phyloP scores from a whole-genome alignment of 2,113 vertebrate genomes.

The Neopipo cinnamomea region DNA sequence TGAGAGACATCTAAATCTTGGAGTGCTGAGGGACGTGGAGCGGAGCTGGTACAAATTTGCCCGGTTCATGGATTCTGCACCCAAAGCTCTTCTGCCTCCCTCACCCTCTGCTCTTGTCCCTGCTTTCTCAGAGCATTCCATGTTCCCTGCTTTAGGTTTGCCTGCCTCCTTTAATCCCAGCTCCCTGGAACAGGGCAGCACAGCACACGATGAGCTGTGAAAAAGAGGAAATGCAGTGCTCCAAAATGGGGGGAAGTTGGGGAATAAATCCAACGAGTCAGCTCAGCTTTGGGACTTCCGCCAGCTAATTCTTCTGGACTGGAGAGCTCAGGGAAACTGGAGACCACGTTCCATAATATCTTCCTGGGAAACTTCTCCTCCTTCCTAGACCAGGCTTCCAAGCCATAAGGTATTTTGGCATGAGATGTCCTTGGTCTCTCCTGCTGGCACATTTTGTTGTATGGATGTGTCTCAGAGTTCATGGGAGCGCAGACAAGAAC shows the following conservation, averaged over 20 bases:
- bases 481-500: neutral
- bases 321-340: neutral
- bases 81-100: neutral
- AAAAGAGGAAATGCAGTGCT: neutral
- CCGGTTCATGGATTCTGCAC: neutral
- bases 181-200: neutral
- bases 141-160: neutral
- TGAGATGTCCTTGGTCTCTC: neutral
- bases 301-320: neutral
- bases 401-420: neutral
- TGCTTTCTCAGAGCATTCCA: neutral
- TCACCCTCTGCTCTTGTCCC: neutral
- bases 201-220: neutral
- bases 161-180: neutral
- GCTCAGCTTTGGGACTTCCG: neutral
- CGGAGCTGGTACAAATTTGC: neutral
- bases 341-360: neutral
- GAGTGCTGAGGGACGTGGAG: fast-evolving
- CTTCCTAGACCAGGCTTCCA: neutral
- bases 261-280: neutral
- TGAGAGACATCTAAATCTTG: neutral
- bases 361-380: neutral
- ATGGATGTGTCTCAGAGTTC: neutral
- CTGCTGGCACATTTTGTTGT: neutral
- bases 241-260: neutral